Evolutionary conservation across 1,140 invertebrate species (phyloP).

Genomic region (Lepidostoma basale): DNA sequence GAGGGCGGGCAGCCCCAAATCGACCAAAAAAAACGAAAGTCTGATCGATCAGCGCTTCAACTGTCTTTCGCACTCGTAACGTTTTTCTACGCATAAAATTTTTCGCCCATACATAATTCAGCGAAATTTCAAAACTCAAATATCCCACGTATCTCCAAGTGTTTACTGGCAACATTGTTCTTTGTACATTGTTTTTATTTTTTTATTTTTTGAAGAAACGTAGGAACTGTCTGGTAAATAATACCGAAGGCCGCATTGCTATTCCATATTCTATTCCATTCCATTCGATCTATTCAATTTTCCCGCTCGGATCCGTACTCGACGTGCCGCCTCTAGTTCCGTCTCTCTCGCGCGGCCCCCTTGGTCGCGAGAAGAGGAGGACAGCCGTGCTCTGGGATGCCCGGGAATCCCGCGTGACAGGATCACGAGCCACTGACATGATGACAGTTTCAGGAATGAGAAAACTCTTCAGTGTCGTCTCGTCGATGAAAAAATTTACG

Average conservation of each 20-base stretch:
- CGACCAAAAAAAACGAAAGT: neutral
- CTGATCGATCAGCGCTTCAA: slow-evolving; percentile 9
- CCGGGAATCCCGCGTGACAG: neutral
- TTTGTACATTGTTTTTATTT: slow-evolving; percentile 9
- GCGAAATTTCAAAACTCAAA: slow-evolving; percentile 18
- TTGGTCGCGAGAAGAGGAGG: neutral
- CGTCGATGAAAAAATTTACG: slow-evolving; percentile 15
- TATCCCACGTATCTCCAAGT: slow-evolving; percentile 1
- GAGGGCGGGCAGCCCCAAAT: neutral
- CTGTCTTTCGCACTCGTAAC: neutral
- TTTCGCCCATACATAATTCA: slow-evolving; percentile 20
- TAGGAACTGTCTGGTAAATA: neutral
- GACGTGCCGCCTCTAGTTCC: neutral
- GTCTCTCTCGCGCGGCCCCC: neutral
- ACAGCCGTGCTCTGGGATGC: neutral
- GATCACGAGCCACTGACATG: slow-evolving; percentile 18
- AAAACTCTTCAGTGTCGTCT: slow-evolving; percentile 16
- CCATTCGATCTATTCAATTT: slow-evolving; percentile 32
- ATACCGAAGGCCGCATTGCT: slow-evolving; percentile 21
- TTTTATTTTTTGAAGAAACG: neutral
- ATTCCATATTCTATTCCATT: slow-evolving; percentile 20
- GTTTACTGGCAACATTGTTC: slow-evolving; percentile 11
- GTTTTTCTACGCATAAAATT: slow-evolving; percentile 5
- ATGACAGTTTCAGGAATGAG: slow-evolving; percentile 21
- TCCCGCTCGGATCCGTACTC: neutral